Percentiles rank a stretch among this genome's conserved stretches.
These are phyloP conservation scores for Nibea albiflora DNA, from an alignment of 2,113 vertebrate species.

Conservation along the genomic window DNA sequence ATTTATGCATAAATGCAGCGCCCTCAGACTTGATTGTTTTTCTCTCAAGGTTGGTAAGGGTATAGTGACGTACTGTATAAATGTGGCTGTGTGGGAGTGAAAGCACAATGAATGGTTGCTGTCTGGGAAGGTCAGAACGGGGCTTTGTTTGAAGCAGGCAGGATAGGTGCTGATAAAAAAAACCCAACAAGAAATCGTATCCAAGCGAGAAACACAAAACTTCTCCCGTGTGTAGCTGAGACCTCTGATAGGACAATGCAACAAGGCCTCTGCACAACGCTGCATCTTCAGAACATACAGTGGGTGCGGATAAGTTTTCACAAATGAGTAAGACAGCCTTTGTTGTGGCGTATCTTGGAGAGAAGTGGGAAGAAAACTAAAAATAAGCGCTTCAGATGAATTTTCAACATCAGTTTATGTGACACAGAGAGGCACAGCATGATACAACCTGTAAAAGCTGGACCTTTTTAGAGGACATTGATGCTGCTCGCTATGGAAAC, in stretches of 20 bases:
- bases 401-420: conserved; percentile 43
- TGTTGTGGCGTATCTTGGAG: conserved; percentile 55
- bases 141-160: conserved; percentile 54
- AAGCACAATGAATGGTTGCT: conserved; percentile 38
- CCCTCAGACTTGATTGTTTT: conserved; percentile 16
- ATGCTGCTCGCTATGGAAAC: conserved; percentile 87
- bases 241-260: conserved; percentile 11
- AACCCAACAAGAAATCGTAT: background rate
- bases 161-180: conserved; percentile 26
- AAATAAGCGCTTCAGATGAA: conserved; percentile 52
- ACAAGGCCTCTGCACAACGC: conserved; percentile 19
- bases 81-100: conserved; percentile 36
- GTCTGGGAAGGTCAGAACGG: conserved; percentile 27
- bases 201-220: conserved; percentile 10
- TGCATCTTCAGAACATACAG: conserved; percentile 29
- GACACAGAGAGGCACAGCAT: conserved; percentile 69
- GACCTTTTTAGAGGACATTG: conserved; percentile 87
- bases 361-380: conserved; percentile 61
- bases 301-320: conserved; percentile 30
- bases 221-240: background rate
- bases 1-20: conserved; percentile 22
- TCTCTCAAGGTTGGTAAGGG: conserved; percentile 42
- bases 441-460: conserved; percentile 88
- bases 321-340: conserved; percentile 53
- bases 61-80: conserved; percentile 17